These are phyloP conservation scores for Pseudocheirus occidentalis DNA, from an alignment of 2,797 vertebrate genomes.

Conservation along the genomic window DNA sequence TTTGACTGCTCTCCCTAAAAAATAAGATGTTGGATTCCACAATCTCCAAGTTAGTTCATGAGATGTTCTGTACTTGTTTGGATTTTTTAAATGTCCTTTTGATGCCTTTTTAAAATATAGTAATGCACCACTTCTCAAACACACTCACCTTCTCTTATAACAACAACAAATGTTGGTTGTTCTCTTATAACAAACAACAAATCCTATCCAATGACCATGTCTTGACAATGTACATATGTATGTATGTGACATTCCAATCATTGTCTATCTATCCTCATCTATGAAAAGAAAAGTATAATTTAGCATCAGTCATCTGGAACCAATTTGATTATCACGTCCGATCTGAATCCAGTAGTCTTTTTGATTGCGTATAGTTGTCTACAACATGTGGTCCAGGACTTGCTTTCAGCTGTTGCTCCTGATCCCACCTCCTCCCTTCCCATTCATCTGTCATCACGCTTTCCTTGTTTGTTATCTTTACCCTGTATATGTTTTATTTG, in stretches of 20 bases:
- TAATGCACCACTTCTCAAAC: not conserved
- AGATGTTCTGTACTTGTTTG: not conserved
- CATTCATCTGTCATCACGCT: not conserved
- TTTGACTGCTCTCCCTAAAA: slow-evolving; percentile 44
- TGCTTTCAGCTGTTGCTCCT: fast-evolving
- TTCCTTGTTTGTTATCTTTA: not conserved
- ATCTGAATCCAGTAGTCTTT: not conserved
- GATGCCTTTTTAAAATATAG: not conserved
- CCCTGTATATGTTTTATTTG: not conserved
- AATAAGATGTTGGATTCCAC: slow-evolving; percentile 24
- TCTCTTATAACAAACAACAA: not conserved
- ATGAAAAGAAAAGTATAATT: not conserved
- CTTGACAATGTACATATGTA: not conserved
- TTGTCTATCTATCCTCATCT: not conserved
- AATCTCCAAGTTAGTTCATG: not conserved
- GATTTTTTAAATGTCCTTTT: not conserved
- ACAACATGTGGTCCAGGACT: not conserved
- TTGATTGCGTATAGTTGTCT: not conserved
- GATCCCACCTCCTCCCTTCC: not conserved
- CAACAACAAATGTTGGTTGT: not conserved
- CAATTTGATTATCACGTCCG: not conserved
- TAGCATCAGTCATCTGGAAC: not conserved
- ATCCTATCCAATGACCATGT: not conserved
- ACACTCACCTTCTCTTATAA: not conserved
- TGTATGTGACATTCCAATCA: not conserved